These are phyloP conservation scores for Andrena chrysosceles DNA, from an alignment of 2,888 invertebrate genomes.

Conservation along the genomic window DNA sequence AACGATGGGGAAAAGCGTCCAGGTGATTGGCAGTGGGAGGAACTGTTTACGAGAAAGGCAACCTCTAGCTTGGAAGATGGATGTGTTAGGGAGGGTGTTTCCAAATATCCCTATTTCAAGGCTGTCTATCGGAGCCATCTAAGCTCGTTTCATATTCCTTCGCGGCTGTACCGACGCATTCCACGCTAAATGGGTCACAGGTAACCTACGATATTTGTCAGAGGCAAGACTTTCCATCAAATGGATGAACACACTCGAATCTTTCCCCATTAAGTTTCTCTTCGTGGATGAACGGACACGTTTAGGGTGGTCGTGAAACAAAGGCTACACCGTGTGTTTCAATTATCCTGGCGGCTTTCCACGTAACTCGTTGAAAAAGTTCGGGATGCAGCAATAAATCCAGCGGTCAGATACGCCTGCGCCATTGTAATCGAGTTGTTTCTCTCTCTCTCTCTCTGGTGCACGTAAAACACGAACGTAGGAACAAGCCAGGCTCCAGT, in stretches of 20 bases:
- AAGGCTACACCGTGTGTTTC: slow-evolving; percentile 21
- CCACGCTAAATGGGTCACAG: too few relatives aligned
- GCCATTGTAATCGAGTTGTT: slow-evolving; percentile 14
- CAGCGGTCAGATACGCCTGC: slow-evolving; percentile 1
- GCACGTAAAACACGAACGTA: slow-evolving; percentile 16
- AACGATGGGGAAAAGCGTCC: background rate
- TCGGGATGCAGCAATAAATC: slow-evolving; percentile 7
- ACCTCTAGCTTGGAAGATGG: slow-evolving; percentile 32
- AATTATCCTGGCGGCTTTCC: slow-evolving; percentile 44
- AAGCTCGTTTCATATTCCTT: too few relatives aligned
- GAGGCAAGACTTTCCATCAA: too few relatives aligned
- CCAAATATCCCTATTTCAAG: too few relatives aligned
- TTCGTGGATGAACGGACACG: background rate
- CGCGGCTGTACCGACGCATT: too few relatives aligned
- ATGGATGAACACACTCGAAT: background rate
- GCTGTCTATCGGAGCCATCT: too few relatives aligned
- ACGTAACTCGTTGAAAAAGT: slow-evolving; percentile 13
- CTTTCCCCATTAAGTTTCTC: background rate
- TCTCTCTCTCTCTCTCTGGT: too few relatives aligned
- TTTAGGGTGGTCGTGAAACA: background rate
- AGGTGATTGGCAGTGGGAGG: slow-evolving; percentile 4
- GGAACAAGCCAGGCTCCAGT: slow-evolving; percentile 41
- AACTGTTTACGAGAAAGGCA: slow-evolving; percentile 30
- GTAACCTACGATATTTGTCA: too few relatives aligned
- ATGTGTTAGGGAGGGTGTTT: background rate